Base-by-base conservation (phyloP, 1,140 invertebrate genomes). In the Phocides pigmalion region DNA sequence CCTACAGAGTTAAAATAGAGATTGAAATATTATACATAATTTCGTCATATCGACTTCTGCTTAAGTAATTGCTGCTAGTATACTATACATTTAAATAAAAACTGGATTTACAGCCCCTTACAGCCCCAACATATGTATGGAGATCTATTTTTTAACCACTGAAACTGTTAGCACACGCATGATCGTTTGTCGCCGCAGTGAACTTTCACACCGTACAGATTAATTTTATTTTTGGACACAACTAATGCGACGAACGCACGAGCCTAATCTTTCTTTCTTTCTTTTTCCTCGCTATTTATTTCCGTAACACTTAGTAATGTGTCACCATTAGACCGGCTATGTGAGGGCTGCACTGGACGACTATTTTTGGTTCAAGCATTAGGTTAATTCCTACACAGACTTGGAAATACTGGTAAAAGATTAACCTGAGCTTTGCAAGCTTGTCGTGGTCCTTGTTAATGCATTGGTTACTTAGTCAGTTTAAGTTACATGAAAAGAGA, bases 151-250 rank as follows among this genome's bases (percentile, higher is more conserved):
- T 74, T 77, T 64, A 79, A 80, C 70, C 63, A 42, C 65, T 37
- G 41, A 68, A 67, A 61, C 75, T 71, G 47, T 66, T 69, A 66
- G 63, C 59, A 73, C 66, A 62, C 65, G 70, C 62, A 73, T 65
- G 47, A 65, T 72, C 68, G 68, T 82, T 81, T 81, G 78, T 83
- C 76, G 76, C 71, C 72, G 68, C 62, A 71, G 59, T 85, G 79
- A 88, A 88, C 81, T 88, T 87, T 87, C 78, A 88, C 85, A 84
- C 79, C 70, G 62, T 39, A 72, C 70, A 72, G 66, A 88, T 88
- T 82, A 84, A 80, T 84, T 81, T 86, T 87, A 87, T 86, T 88
- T 88, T 87, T 77, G 73, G 78, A 68, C 61, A 51, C 72, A 25
- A 47, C 70, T 82, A 83, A 81, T 79, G 78, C 71, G 68, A 64